Conservation (phyloP, 2,113 vertebrate species). For the Gorilla gorilla region DNA sequence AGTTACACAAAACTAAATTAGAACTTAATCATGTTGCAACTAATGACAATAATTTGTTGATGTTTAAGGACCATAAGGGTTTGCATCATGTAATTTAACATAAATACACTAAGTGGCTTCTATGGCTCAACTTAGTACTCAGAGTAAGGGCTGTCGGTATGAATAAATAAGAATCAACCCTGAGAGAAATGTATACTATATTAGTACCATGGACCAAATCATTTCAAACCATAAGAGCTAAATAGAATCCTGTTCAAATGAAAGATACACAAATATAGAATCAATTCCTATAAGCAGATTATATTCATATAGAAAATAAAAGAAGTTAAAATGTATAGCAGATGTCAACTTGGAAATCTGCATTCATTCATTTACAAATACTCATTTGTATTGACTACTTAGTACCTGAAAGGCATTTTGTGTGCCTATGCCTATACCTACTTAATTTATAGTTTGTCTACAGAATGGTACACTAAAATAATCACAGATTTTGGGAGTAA, state of each 20-base stretch:
- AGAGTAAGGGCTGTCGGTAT: background rate
- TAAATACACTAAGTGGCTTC: background rate
- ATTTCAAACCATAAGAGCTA: background rate
- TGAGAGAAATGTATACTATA: background rate
- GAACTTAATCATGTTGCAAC: background rate
- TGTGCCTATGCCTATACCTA: background rate
- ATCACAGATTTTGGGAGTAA: background rate
- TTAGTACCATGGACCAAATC: background rate
- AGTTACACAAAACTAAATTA: background rate
- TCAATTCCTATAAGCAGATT: background rate
- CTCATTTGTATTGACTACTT: background rate
- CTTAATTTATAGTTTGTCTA: background rate
- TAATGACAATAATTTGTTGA: background rate
- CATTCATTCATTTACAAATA: slow-evolving; percentile 1
- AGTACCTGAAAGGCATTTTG: background rate
- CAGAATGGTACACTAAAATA: background rate
- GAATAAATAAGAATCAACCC: background rate
- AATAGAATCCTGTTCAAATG: background rate
- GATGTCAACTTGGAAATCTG: background rate
- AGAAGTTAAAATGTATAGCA: background rate
- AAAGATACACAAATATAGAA: background rate
- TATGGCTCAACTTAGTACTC: background rate
- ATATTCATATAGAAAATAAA: background rate
- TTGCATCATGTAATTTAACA: background rate
- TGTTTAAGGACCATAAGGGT: background rate